Base-by-base conservation (phyloP, 2,113 vertebrate genomes). In the Riparia riparia region DNA sequence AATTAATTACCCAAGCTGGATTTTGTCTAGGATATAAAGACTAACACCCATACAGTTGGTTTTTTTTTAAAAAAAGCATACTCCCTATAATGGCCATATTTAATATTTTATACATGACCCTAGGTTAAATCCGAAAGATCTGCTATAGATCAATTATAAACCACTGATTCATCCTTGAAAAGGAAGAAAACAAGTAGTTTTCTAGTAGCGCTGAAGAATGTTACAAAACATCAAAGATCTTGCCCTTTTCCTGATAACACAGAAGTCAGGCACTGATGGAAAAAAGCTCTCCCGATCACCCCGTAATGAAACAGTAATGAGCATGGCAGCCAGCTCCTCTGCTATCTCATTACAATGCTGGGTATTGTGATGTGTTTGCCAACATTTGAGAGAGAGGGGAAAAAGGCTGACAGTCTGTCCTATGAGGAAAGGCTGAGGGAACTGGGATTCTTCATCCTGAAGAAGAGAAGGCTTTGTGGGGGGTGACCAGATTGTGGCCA, bases 111-210 rank as follows among this genome's bases (percentile, higher is more conserved):
- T 93, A 60, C 37, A 60, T 28, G 61, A 96, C 96, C 86, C 58
- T 71, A 78, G 96, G 96, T 96, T 96, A 91, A 90, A 96, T 89
- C 77, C 14, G 15, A 90, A 94, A 95, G 92, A 86, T 82, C 69
- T 93, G 53, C 76, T 93, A 72, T 18, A 73, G 86, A 96, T 96
- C 90, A 95, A 92, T 94, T 96, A 96, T 45, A 92, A 96, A 54
- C 82, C 86, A 54, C 86, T 53, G 81, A 94, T 5, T 14, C 69
- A 93, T 25, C 70, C 78, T 91, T 82, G 77, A 89, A 94, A 92
- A 86, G 63, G 56, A 94, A 86, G 95, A 96, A 96, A 97, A 96
- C 92, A 96, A 93, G 82, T 72, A 82, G 90, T 76, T 96, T 95
- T 95, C 64, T 64, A 84, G 72, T 74, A 81, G 21, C 1, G 0